Base-by-base conservation (phyloP, 1,140 invertebrate species). In the Drosophila erecta region DNA sequence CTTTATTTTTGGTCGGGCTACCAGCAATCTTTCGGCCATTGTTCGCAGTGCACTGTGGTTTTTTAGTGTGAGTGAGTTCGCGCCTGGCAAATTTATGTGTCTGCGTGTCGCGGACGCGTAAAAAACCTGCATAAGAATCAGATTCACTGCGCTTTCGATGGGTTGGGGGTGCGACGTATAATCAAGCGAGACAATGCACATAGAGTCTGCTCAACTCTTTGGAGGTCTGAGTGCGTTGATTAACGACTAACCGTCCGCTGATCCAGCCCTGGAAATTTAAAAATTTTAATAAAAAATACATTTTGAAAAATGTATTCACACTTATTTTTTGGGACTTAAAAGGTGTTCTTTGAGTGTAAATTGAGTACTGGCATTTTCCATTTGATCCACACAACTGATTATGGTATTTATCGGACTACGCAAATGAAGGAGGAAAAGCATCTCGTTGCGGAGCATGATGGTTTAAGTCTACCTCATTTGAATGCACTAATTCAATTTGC, bases 131-230 rank as follows among this genome's bases (percentile, higher is more conserved):
- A 64, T 65, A 81, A 89, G 83, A 78, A 86, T 87, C 79, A 79
- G 76, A 86, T 81, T 71, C 79, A 64, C 51, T 4, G 40, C 35
- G 22, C 20, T 33, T 22, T 22, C 24, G 22, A 2, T 33, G 50
- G 53, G 44, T 33, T 40, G 64, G 64, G 64, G 72, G 74, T 67
- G 65, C 65, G 44, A 51, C 37, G 83, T 80, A 87, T 83, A 89
- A 86, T 86, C 83, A 86, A 83, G 84, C 83, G 75, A 87, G 75
- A 86, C 81, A 86, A 86, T 86, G 76, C 64, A 56, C 79, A 87
- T 83, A 79, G 75, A 83, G 65, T 81, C 59, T 71, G 53, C 60
- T 46, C 57, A 56, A 65, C 54, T 56, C 35, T 40, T 35, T 61
- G 24, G 38, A 33, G 57, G 71, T 55, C 57, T 62, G 71, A 73